Conservation (phyloP, 2,797 vertebrate genomes). For the Garrulus glandarius region DNA sequence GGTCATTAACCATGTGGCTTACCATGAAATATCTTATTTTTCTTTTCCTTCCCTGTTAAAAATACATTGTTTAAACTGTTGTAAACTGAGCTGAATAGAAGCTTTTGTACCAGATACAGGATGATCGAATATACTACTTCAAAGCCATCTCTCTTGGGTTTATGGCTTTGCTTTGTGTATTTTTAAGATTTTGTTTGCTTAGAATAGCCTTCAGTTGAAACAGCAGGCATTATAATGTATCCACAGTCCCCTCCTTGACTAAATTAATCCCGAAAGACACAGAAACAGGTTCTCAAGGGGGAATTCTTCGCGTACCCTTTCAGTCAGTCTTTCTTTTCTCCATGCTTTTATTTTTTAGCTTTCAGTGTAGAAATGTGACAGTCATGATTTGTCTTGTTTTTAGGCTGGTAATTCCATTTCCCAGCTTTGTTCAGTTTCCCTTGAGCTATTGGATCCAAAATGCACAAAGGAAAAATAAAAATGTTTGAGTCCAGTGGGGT, state of each 20-base stretch:
- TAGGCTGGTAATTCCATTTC: conserved; percentile 27
- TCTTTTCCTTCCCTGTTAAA: not conserved
- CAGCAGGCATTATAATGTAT: not conserved
- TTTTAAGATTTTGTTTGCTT: not conserved
- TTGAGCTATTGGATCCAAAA: not conserved
- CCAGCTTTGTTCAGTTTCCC: not conserved
- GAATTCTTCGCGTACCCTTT: conserved; percentile 26
- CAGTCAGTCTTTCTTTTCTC: not conserved
- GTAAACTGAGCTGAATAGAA: not conserved
- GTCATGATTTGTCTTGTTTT: not conserved
- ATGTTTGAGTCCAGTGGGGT: not conserved
- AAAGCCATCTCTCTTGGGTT: not conserved
- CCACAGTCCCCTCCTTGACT: not conserved
- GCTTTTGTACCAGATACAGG: not conserved
- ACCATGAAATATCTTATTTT: not conserved
- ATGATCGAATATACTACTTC: not conserved
- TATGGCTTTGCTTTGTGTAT: not conserved
- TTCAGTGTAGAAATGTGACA: not conserved
- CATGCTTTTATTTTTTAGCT: not conserved
- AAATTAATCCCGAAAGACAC: not conserved
- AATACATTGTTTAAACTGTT: not conserved
- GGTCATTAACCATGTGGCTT: not conserved
- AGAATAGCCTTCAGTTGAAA: not conserved
- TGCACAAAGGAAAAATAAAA: not conserved
- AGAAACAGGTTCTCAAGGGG: not conserved